Evolutionary conservation across 92 coral and sea anemone genomes (phyloP).

Genomic region (Actinostola sp.): DNA sequence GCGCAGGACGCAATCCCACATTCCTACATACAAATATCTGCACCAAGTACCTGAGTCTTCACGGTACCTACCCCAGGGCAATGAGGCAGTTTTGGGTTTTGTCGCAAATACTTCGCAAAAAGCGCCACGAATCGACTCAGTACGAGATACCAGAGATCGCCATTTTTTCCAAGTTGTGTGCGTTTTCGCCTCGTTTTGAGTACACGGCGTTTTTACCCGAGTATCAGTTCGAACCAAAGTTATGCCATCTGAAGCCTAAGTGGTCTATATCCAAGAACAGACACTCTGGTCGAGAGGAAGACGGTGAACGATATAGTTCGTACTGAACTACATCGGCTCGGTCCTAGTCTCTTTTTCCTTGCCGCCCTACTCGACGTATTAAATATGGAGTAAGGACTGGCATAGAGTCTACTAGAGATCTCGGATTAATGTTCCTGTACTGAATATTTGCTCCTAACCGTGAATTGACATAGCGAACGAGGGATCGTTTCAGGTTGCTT

Average conservation of each 20-base stretch:
- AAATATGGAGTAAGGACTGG: too few relatives aligned
- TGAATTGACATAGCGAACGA: too few relatives aligned
- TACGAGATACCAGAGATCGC: constrained; percentile 63
- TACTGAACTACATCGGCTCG: too few relatives aligned
- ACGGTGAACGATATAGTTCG: constrained; percentile 85
- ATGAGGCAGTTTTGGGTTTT: constrained; percentile 92
- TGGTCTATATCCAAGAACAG: constrained; percentile 69
- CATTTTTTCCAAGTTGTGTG: constrained; percentile 71
- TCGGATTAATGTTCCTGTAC: too few relatives aligned
- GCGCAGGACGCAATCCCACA: constrained; percentile 87
- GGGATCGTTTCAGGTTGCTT: too few relatives aligned
- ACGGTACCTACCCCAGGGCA: constrained; percentile 80
- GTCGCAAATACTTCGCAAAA: constrained; percentile 57
- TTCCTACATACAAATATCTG: constrained; percentile 67
- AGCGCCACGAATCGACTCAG: constrained; percentile 1
- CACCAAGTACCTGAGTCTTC: constrained; percentile 75
- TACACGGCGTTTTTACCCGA: constrained; percentile 70
- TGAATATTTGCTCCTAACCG: too few relatives aligned
- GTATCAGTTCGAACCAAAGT: constrained; percentile 81
- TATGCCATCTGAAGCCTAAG: constrained; percentile 76
- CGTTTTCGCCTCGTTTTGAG: constrained; percentile 67
- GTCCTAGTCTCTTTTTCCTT: too few relatives aligned
- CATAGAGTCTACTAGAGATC: too few relatives aligned
- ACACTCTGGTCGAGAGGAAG: constrained; percentile 83
- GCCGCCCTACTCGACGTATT: too few relatives aligned